These are phyloP conservation scores for Ennomos fuscantarius DNA, from an alignment of 2,888 invertebrate genomes.

Conservation along the genomic window DNA sequence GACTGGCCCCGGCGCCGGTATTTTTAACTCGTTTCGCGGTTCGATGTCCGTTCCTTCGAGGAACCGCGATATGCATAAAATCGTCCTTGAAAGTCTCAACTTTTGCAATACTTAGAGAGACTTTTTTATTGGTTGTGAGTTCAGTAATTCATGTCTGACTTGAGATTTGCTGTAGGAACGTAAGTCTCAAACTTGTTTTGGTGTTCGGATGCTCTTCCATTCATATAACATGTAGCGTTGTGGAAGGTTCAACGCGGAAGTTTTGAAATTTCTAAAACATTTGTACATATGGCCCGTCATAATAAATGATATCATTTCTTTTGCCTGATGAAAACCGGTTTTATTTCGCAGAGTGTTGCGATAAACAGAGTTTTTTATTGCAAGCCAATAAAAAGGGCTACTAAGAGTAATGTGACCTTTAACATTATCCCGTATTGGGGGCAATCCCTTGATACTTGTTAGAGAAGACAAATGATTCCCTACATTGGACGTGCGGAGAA, in stretches of 20 bases:
- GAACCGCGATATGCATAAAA: conserved; percentile 80
- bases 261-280: conserved; percentile 63
- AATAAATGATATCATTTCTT: conserved; percentile 51
- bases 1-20: conserved; percentile 72
- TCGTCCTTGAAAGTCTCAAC: conserved; percentile 71
- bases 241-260: conserved; percentile 46
- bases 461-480: conserved; percentile 51
- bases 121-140: conserved; percentile 51
- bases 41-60: conserved; percentile 81
- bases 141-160: conserved; percentile 51
- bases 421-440: conserved; percentile 54
- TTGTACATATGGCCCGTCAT: conserved; percentile 50
- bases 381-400: conserved; percentile 59
- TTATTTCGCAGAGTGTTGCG: conserved; percentile 61
- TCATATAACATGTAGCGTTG: conserved; percentile 38
- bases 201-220: conserved; percentile 47
- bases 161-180: conserved; percentile 53
- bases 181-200: conserved; percentile 70
- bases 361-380: conserved; percentile 68
- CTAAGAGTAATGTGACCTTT: conserved; percentile 70
- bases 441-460: conserved; percentile 55
- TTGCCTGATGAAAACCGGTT: conserved; percentile 51
- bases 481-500: conserved; percentile 44
- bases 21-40: conserved; percentile 84
- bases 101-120: conserved; percentile 64